These are phyloP conservation scores for Pteronura brasiliensis DNA, from an alignment of 2,113 vertebrate genomes.

Conservation along the genomic window DNA sequence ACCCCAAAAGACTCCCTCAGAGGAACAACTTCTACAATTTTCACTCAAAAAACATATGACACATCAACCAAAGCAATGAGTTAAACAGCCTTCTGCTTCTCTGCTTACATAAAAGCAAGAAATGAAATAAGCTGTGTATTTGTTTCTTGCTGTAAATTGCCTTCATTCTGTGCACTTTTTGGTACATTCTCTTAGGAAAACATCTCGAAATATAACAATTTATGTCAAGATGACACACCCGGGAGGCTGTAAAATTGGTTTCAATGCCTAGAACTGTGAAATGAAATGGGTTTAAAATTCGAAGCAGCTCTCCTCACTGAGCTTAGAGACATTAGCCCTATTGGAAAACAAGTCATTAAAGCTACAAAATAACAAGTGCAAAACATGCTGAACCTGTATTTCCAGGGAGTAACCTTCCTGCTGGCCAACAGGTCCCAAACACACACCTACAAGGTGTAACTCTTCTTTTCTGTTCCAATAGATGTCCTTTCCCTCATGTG, in stretches of 20 bases:
- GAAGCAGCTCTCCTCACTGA: slow-evolving; percentile 32
- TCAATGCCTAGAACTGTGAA: slow-evolving; percentile 25
- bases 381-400: slow-evolving; percentile 54
- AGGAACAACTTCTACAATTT: slow-evolving; percentile 26
- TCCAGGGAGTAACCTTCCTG: background rate
- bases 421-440: slow-evolving; percentile 8
- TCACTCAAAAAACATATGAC: slow-evolving; percentile 25
- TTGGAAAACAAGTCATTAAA: slow-evolving; percentile 65
- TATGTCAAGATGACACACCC: background rate
- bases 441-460: slow-evolving; percentile 32
- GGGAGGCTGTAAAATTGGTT: background rate
- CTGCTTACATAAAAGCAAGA: slow-evolving; percentile 44
- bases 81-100: slow-evolving; percentile 33
- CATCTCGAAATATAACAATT: slow-evolving; percentile 43
- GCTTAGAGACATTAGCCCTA: slow-evolving; percentile 44
- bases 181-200: slow-evolving; percentile 54
- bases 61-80: slow-evolving; percentile 30
- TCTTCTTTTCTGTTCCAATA: slow-evolving; percentile 5
- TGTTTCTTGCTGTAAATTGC: slow-evolving; percentile 37
- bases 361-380: slow-evolving; percentile 65
- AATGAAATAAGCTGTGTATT: slow-evolving; percentile 36
- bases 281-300: slow-evolving; percentile 45
- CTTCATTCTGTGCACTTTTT: slow-evolving; percentile 46
- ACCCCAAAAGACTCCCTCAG: background rate
- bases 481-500: background rate